Conservation (phyloP, 2,797 vertebrate genomes). For the Paramormyrops hopkinsi region DNA sequence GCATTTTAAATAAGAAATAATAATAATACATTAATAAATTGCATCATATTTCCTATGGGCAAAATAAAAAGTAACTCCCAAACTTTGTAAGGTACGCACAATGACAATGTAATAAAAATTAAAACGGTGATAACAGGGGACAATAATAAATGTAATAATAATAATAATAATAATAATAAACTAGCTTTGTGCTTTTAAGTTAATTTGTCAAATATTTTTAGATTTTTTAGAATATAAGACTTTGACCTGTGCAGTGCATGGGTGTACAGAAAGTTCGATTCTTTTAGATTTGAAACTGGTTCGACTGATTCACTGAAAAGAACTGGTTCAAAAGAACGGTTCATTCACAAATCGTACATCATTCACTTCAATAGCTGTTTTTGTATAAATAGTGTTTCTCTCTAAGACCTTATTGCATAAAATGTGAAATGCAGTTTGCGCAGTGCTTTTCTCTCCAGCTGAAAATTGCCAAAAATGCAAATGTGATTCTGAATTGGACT, state of each 20-base stretch:
- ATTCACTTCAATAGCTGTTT: not conserved
- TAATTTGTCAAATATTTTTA: not conserved
- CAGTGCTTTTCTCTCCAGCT: not conserved
- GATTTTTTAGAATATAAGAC: not conserved
- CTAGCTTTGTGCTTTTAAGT: not conserved
- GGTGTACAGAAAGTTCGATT: not conserved
- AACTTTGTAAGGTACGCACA: not conserved
- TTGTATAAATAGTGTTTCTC: not conserved
- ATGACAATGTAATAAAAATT: not conserved
- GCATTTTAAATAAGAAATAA: not conserved
- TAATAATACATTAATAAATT: not conserved
- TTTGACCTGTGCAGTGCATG: not conserved
- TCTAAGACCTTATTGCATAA: not conserved
- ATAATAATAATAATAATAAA: not conserved
- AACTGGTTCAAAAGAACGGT: not conserved
- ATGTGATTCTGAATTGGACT: not conserved
- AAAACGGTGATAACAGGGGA: not conserved
- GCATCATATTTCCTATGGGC: not conserved
- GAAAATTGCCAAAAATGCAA: not conserved
- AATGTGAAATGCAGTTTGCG: not conserved
- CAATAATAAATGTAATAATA: not conserved
- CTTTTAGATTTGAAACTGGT: not conserved
- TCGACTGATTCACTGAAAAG: not conserved
- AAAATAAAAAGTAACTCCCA: not conserved
- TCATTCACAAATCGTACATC: not conserved